These are phyloP conservation scores for Hirtodrosophila duncani DNA, from an alignment of 2,888 invertebrate genomes.

Conservation along the genomic window DNA sequence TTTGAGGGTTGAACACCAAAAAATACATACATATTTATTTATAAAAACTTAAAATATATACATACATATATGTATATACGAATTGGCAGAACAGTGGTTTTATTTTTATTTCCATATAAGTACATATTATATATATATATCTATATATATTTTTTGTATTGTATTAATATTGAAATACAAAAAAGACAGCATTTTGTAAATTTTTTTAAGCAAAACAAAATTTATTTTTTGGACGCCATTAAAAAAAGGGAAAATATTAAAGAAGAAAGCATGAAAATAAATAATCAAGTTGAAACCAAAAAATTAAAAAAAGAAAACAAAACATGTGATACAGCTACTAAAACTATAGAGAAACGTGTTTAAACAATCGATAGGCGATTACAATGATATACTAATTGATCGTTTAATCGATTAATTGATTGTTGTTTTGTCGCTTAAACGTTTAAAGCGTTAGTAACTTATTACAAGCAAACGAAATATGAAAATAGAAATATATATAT, in stretches of 20 bases:
- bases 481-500: background rate
- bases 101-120: background rate
- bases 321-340: background rate
- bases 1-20: constrained; percentile 20
- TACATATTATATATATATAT: background rate
- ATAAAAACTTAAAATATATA: constrained; percentile 9
- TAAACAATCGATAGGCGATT: background rate
- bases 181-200: too few relatives aligned
- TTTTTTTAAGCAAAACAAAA: background rate
- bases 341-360: background rate
- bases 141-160: too few relatives aligned
- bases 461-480: too few relatives aligned
- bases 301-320: background rate
- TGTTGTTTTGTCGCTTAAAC: too few relatives aligned
- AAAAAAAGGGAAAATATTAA: too few relatives aligned
- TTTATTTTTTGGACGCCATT: background rate
- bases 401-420: too few relatives aligned
- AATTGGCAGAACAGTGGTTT: constrained; percentile 4
- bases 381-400: background rate
- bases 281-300: background rate
- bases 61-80: constrained; percentile 46
- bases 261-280: background rate
- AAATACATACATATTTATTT: constrained; percentile 16
- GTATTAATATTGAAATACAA: too few relatives aligned
- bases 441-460: too few relatives aligned